phyloP scores from a whole-genome alignment of 2,113 vertebrate genomes.

The Copsychus sechellarum region DNA sequence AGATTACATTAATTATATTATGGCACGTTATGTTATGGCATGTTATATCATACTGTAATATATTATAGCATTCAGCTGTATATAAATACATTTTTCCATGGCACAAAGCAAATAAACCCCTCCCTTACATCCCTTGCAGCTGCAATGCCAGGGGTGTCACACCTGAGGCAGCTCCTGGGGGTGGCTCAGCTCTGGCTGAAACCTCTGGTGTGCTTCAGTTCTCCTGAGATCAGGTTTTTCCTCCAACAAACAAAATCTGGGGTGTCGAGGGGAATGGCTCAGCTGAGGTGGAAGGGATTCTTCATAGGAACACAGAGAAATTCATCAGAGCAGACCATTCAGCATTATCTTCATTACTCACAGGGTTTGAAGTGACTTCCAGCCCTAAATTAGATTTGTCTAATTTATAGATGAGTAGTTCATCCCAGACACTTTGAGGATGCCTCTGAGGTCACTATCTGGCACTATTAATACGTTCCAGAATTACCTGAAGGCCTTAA shows the following conservation, averaged over 20 bases:
- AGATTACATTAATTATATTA: no score
- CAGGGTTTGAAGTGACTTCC: background rate
- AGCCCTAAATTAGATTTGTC: background rate
- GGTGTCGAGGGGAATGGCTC: background rate
- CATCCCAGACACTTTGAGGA: background rate
- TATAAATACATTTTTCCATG: background rate
- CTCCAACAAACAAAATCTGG: background rate
- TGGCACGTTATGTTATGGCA: no score
- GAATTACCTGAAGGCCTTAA: background rate
- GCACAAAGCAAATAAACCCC: fast-evolving
- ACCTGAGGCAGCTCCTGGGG: background rate
- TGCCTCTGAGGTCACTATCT: background rate
- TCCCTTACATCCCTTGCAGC: background rate
- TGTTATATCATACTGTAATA: background rate
- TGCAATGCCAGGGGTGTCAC: fast-evolving
- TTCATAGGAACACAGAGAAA: background rate
- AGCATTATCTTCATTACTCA: background rate
- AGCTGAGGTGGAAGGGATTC: background rate
- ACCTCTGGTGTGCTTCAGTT: background rate
- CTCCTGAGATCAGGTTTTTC: background rate
- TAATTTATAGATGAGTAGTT: background rate
- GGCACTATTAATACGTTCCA: background rate
- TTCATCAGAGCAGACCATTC: background rate
- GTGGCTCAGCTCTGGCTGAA: fast-evolving
- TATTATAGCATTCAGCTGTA: background rate